Base-by-base conservation (phyloP, 2,888 invertebrate species). In the Phyllotreta striolata region DNA sequence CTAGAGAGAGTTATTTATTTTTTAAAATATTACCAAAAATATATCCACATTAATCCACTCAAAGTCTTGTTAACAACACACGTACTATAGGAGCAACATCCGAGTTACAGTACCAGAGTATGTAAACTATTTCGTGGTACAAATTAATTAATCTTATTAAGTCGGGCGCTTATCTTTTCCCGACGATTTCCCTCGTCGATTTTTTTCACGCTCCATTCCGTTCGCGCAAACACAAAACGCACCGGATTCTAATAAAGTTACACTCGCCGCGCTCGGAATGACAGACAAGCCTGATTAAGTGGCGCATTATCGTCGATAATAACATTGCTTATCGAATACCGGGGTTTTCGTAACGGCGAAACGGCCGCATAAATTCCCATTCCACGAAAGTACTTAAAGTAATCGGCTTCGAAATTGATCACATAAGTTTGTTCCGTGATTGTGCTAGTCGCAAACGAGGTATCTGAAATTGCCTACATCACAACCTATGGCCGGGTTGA, bases 391-490 rank as follows among this genome's bases (percentile, higher is more conserved):
- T 66, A 64, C 69, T 69, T 67, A 66, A 63, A 69, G 65, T 69
- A 69, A 69, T 69, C 64, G 69, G 64, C 47, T 75, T 72, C 70
- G 75, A 74, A 76, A 78, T 78, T 77, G 78, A 78, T 78, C 78
- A 75, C 70, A 75, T 76, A 74, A 74, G 75, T 70, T 70, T 75
- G 73, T 76, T 77, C 74, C 77, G 76, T 77, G 78, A 77, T 77
- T 75, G 75, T 73, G 73, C 77, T 73, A 75, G 74, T 74, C 69
- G 76, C 76, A 76, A 24, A 77, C 75, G 71, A 77, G 78, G 77
- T 78, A 78, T 78, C 77, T 78, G 77, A 79, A 78, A 79, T 79
- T 79, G 77, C 74, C 76, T 72, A 75, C 70, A 74, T 66, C 67
- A 70, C 58, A 49, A 24, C 24, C 24, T 24, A 24, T 24, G 24